These are phyloP conservation scores for Drosophila watanabei DNA, from an alignment of 1,140 invertebrate species.

Conservation along the genomic window DNA sequence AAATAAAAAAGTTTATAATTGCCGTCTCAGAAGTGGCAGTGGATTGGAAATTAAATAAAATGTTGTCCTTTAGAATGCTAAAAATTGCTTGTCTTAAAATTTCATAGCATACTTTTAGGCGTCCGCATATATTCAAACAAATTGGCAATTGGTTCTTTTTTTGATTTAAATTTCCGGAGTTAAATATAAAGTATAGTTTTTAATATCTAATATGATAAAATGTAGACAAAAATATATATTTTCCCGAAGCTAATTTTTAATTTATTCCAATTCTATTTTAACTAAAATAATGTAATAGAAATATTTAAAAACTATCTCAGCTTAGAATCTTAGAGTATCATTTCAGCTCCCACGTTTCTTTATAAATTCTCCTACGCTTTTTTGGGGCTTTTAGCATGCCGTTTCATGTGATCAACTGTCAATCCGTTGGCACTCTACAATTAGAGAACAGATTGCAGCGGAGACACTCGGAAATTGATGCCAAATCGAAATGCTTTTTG, in stretches of 20 bases:
- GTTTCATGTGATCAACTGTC: slow-evolving; percentile 33
- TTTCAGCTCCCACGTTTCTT: neutral
- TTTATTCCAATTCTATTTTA: too few species aligned
- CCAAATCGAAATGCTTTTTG: slow-evolving; percentile 1
- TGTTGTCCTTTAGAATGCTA: neutral
- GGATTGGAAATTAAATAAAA: neutral
- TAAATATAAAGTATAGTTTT: too few species aligned
- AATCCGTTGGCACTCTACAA: slow-evolving; percentile 14
- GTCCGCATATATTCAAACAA: too few species aligned
- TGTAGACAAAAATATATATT: too few species aligned
- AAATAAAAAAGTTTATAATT: neutral
- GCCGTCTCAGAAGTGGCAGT: rapidly evolving
- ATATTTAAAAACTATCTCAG: neutral
- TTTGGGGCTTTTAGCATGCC: slow-evolving; percentile 21
- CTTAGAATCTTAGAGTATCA: slow-evolving; percentile 10
- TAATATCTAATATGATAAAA: too few species aligned
- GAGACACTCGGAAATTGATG: slow-evolving; percentile 11
- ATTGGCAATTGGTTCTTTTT: too few species aligned
- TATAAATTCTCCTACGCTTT: neutral
- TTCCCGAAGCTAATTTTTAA: too few species aligned
- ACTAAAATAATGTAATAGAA: too few species aligned
- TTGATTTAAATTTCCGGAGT: too few species aligned
- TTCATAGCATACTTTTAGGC: neutral
- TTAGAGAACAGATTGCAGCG: slow-evolving; percentile 11
- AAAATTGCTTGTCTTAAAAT: neutral